Percentiles rank a stretch among this genome's conserved stretches.
Conservation (phyloP, 2,797 vertebrate species). For the Sus cebifrons region DNA sequence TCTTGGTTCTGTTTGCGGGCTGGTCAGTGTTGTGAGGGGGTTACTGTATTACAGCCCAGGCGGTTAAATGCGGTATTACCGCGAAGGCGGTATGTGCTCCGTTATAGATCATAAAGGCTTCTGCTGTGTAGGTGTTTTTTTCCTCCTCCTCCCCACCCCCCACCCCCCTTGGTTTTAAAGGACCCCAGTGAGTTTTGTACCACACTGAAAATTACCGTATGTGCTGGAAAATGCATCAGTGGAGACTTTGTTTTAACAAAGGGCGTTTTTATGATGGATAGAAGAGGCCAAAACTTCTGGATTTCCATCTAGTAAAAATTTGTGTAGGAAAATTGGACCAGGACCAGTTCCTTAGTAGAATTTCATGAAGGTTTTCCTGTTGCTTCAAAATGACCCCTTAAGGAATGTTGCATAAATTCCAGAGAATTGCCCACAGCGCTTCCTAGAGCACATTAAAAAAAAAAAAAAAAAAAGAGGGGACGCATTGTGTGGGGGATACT, state of each 20-base stretch:
- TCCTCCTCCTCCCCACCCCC: background rate
- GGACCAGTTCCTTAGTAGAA: conserved; percentile 86
- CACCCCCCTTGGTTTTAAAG: conserved; percentile 69
- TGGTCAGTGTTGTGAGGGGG: conserved; percentile 70
- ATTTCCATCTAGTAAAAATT: conserved; percentile 85
- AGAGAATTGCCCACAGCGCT: conserved; percentile 73
- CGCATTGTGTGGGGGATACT: conserved; percentile 53
- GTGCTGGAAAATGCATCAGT: conserved; percentile 83
- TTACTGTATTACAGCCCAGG: conserved; percentile 71
- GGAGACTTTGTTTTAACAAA: conserved; percentile 88
- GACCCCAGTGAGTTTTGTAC: conserved; percentile 79
- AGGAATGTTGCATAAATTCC: conserved; percentile 80
- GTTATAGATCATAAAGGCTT: conserved; percentile 74
- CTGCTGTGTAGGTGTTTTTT: conserved; percentile 69
- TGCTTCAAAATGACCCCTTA: conserved; percentile 75
- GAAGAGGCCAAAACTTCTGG: conserved; percentile 87
- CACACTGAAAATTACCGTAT: conserved; percentile 79
- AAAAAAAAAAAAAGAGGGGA: background rate
- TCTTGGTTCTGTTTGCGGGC: conserved; percentile 78
- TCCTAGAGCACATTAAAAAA: conserved; percentile 68
- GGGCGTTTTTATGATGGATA: conserved; percentile 87
- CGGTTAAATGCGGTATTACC: conserved; percentile 51
- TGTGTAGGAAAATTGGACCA: conserved; percentile 80
- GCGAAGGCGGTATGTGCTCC: conserved; percentile 61
- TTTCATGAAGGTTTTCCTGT: conserved; percentile 82